Evolutionary conservation across 2,888 invertebrate genomes (phyloP), one percentile per base, ranked within the genome.

Genomic region (Camptogramma bilineatum): DNA sequence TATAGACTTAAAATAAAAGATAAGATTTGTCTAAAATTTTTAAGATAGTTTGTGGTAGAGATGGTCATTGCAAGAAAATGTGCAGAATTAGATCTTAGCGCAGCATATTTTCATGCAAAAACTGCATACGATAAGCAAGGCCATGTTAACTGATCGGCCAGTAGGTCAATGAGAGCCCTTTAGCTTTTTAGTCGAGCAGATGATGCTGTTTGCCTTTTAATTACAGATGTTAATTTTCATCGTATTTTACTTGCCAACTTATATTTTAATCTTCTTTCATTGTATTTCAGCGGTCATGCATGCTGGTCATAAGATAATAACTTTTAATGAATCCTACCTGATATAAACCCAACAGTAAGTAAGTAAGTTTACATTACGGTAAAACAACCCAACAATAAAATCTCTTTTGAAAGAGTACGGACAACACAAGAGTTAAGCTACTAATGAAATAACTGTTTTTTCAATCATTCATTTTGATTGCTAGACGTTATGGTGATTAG

Each of bases 121-220:
- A 61, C 52, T 52, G 52, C 57, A 53, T 21, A 46, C 42, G 21
- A 57, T 17, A 63, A 62, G 48, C 62, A 63, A 70, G 70, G 69
- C 19, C 57, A 52, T 46, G 34, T 47, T 52, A 65, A 66, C 64
- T 56, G 65, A 39, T 57, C 39, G 58, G 69, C 52, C 66, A 73
- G 63, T 72, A 53, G 74, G 71, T 72, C 73, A 74, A 72, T 70
- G 74, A 66, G 44, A 68, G 54, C 66, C 64, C 69, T 66, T 60
- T 66, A 62, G 52, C 63, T 59, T 68, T 64, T 63, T 61, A 66
- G 61, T 57, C 39, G 16, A 58, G 44, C 16, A 42, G 47, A 65
- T 24, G 56, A 64, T 51, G 63, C 19, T 4, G 63, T 54, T 68
- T 24, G 58, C 65, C 60, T 68, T 58, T 62, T 55, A 60, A 52